These are phyloP conservation scores for Indri indri DNA, from an alignment of 2,113 vertebrate genomes.

Conservation along the genomic window DNA sequence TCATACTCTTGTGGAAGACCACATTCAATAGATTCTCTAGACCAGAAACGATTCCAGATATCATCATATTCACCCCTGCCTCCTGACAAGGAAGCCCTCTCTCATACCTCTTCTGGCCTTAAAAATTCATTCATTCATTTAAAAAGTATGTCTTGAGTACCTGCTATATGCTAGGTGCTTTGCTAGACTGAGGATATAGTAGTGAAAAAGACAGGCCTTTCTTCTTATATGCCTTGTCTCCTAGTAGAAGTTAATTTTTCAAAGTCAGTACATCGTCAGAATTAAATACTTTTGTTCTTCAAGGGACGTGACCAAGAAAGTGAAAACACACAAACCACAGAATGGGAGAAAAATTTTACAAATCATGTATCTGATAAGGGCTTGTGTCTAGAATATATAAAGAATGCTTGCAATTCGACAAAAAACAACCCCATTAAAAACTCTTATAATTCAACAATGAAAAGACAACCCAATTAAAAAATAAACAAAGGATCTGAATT, in stretches of 20 bases:
- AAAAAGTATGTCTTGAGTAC: background rate
- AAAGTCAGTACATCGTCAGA: constrained; percentile 2
- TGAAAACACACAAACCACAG: background rate
- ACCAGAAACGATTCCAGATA: background rate
- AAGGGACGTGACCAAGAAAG: background rate
- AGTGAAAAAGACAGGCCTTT: constrained; percentile 8
- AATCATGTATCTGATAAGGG: background rate
- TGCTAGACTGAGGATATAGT: background rate
- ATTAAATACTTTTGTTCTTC: background rate
- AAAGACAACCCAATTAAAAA: background rate
- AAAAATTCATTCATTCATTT: background rate
- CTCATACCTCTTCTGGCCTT: background rate
- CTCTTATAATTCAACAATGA: background rate
- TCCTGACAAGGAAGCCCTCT: background rate
- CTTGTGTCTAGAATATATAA: constrained; percentile 29
- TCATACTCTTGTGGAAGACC: background rate
- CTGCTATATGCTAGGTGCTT: background rate
- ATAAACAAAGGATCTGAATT: background rate
- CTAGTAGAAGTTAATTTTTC: constrained; percentile 24
- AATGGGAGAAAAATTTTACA: constrained; percentile 33
- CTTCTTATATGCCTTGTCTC: constrained; percentile 32
- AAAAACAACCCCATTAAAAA: background rate
- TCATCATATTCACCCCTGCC: background rate
- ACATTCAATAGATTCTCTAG: background rate
- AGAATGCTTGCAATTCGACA: constrained; percentile 5